phyloP scores from a whole-genome alignment of 2,113 vertebrate species.

The Heptranchias perlo region DNA sequence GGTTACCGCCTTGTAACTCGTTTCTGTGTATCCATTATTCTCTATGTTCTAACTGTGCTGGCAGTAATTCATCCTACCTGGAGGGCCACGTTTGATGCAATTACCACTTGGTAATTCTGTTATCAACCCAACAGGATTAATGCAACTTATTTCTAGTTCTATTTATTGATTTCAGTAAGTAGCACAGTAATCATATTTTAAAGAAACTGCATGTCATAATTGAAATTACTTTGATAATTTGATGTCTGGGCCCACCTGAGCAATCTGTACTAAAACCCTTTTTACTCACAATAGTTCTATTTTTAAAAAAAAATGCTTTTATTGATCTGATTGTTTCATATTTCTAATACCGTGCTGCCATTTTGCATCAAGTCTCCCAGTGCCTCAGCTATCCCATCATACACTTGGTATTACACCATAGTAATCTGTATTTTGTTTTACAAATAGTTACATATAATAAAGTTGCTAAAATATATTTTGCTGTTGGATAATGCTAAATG shows the following conservation, averaged over 20 bases:
- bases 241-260: neutral
- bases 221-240: slow-evolving; percentile 28
- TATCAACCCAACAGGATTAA: neutral
- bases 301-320: neutral
- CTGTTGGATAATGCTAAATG: neutral
- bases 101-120: slow-evolving; percentile 25
- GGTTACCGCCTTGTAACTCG: neutral
- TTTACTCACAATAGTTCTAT: neutral
- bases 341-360: neutral
- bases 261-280: neutral
- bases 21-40: neutral
- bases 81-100: neutral
- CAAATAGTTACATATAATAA: neutral
- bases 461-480: neutral
- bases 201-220: neutral
- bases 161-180: slow-evolving; percentile 26
- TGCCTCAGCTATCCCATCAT: neutral
- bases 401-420: neutral
- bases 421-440: neutral
- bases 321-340: neutral
- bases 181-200: neutral
- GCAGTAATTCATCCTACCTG: neutral
- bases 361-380: neutral
- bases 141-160: neutral
- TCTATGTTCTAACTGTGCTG: neutral